These are phyloP conservation scores for Merops nubicus DNA, from an alignment of 2,113 vertebrate species.

Conservation along the genomic window DNA sequence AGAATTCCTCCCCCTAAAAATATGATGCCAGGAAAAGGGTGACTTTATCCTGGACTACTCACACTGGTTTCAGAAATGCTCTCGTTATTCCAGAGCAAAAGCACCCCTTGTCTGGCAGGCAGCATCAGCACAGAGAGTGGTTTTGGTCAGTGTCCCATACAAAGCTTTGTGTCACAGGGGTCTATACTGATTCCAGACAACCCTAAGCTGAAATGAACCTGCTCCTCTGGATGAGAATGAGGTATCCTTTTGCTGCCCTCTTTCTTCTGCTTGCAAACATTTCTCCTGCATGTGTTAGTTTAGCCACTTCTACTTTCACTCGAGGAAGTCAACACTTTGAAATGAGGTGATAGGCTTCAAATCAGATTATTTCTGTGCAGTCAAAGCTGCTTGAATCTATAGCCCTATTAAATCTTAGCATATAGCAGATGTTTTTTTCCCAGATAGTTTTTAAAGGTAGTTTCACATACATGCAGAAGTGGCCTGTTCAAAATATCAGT, in stretches of 20 bases:
- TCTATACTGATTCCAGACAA: background rate
- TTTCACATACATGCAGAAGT: background rate
- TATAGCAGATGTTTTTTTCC: background rate
- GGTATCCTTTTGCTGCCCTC: constrained; percentile 53
- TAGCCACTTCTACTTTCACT: background rate
- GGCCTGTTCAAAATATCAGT: background rate
- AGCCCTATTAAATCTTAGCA: background rate
- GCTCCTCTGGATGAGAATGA: background rate
- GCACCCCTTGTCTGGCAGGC: background rate
- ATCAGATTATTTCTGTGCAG: background rate
- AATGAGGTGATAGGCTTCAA: background rate
- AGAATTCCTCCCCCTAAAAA: background rate
- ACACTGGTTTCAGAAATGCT: background rate
- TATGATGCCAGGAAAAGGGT: background rate
- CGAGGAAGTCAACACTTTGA: background rate
- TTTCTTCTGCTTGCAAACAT: constrained; percentile 15
- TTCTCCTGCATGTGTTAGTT: background rate
- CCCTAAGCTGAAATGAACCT: background rate
- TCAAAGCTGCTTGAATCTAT: background rate
- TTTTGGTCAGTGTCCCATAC: background rate
- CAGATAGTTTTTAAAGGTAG: background rate
- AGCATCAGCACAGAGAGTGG: background rate
- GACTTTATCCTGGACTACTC: background rate
- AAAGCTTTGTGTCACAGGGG: background rate
- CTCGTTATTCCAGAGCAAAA: background rate